Base-by-base conservation (phyloP, 2,797 vertebrate species). In the Parotocinclus haroldoi region DNA sequence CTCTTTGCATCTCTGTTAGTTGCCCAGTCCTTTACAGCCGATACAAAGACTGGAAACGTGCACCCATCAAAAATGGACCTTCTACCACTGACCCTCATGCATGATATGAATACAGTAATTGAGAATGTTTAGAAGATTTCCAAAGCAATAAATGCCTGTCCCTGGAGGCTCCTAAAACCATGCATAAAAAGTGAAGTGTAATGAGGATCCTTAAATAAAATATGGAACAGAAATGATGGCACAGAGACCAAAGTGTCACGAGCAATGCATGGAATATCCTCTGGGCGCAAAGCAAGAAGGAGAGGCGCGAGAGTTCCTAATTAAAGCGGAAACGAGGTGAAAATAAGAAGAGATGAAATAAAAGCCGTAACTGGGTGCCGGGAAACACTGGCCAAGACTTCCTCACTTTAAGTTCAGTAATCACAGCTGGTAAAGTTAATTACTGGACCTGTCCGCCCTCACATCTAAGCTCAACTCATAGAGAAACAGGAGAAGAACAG, bases 371-470 rank as follows among this genome's bases (percentile, higher is more conserved):
- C 79, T 39, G 64, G 64, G 68, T 45, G 50, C 77, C 69, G 73
- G 73, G 27, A 27, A 69, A 68, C 42, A 16, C 12, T 7, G 12
- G 44, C 38, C 17, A 6, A 63, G 60, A 78, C 58, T 76, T 77
- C 68, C 46, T 85, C 48, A 74, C 76, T 82, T 83, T 52, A 3
- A 77, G 82, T 81, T 82, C 75, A 84, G 71, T 58, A 48, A 63
- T 68, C 73, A 57, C 81, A 83, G 78, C 82, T 82, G 83, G 78
- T 77, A 76, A 81, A 82, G 68, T 77, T 74, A 85, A 83, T 79
- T 71, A 75, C 72, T 53, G 8, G 40, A 42, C 40, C 7, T 11
- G 40, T 11, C 40, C 40, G 9, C 27, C 40, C 8, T 42, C 40
- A 42, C 40, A 42, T 42, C 40, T 9, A 42, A 42, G 10, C 10